Evolutionary conservation across 2,888 invertebrate species (phyloP).

Genomic region (Melieria crassipennis): DNA sequence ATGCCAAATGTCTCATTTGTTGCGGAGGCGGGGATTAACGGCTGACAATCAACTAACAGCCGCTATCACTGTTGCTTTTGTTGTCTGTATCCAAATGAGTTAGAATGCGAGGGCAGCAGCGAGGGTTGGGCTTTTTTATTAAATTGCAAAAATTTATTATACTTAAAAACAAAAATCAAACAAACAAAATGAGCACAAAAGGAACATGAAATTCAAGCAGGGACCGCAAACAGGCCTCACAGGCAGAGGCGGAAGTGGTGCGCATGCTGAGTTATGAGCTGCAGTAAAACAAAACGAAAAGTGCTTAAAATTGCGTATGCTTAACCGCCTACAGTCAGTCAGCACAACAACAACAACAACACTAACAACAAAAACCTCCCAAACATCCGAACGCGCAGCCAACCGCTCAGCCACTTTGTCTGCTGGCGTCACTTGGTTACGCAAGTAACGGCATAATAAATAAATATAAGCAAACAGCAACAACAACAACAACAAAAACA

Average conservation of each 20-base stretch:
- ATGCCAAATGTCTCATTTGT: background rate
- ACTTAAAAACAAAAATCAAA: background rate
- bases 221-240: no score
- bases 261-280: background rate
- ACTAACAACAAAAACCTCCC: background rate
- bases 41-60: background rate
- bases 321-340: background rate
- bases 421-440: background rate
- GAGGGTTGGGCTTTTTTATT: background rate
- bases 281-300: constrained; percentile 4
- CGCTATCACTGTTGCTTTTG: no score
- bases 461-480: constrained; percentile 1
- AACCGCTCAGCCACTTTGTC: no score
- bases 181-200: background rate
- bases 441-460: background rate
- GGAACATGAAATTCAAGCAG: background rate
- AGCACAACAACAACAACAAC: background rate
- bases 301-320: background rate
- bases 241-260: no score
- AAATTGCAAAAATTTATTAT: constrained; percentile 14
- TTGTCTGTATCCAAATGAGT: background rate
- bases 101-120: background rate
- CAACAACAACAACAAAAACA: background rate
- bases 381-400: no score
- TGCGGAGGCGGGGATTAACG: background rate